A percentile compares a stretch with the other conserved stretches of the same genome.
Evolutionary conservation across 2,888 invertebrate genomes (phyloP).

Genomic region (Sinopyrophorus schimmeli): DNA sequence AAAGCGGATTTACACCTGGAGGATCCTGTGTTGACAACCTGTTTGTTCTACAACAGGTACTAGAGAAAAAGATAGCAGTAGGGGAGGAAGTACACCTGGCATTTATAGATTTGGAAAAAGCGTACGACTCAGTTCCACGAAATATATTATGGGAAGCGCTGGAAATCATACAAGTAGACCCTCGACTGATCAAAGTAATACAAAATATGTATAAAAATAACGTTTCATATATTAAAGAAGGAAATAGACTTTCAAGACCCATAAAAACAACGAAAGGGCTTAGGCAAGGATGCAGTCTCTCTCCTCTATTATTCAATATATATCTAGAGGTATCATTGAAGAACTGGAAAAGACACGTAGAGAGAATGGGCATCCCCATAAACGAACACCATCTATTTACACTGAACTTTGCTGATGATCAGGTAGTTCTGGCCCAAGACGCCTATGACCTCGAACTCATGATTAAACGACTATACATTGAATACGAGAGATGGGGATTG

Average conservation of each 20-base stretch:
- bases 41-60: constrained; percentile 1
- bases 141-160: constrained; percentile 5
- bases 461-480: too few species aligned
- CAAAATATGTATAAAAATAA: constrained; percentile 1
- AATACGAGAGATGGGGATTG: too few species aligned
- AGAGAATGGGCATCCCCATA: too few species aligned
- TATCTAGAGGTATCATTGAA: too few species aligned
- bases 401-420: too few species aligned
- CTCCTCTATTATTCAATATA: background rate
- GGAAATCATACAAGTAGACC: background rate
- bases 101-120: too few species aligned
- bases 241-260: constrained; percentile 1
- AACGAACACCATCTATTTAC: too few species aligned
- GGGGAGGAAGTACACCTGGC: background rate
- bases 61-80: background rate
- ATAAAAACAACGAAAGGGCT: background rate
- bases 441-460: too few species aligned
- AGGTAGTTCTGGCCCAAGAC: too few species aligned
- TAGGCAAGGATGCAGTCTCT: constrained; percentile 3
- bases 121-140: background rate
- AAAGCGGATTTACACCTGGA: background rate
- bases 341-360: too few species aligned
- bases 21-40: constrained; percentile 2
- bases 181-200: background rate
- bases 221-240: background rate